Base-by-base conservation (phyloP, 2,797 vertebrate species). In the Leuciscus waleckii region DNA sequence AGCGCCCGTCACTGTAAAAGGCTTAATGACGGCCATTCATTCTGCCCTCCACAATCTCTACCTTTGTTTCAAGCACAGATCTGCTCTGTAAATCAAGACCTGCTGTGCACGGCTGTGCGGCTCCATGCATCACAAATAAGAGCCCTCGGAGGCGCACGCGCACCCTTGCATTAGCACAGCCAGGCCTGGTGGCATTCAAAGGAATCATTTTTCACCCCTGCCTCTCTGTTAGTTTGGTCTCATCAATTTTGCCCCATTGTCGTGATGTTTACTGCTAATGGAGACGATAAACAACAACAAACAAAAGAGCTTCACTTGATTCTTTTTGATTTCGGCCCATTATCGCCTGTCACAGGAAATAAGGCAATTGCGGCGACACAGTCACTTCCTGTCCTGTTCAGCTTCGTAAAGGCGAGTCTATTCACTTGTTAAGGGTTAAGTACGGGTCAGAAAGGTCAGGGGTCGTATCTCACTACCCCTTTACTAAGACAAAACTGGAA, bases 1-100 rank as follows among this genome's bases (percentile, higher is more conserved):
- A 87, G 91, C 83, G 86, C 91, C 81, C 82, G 91, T 92, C 93
- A 92, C 92, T 92, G 94, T 94, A 93, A 94, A 93, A 91, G 90
- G 35, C 88, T 87, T 94, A 94, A 94, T 92, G 92, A 90, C 89
- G 73, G 88, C 90, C 88, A 91, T 93, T 92, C 93, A 92, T 90
- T 82, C 87, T 86, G 82, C 81, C 65, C 76, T 84, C 85, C 76
- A 69, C 68, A 68, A 67, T 61, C 83, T 69, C 61, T 84, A 84
- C 86, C 84, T 85, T 88, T 87, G 90, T 88, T 86, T 90, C 74
- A 79, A 79, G 73, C 79, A 81, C 83, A 79, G 79, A 83, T 74
- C 56, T n/a, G 82, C 65, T 79, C 75, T 85, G 88, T 92, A 93
- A 93, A 93, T 92, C 91, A 91, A 81, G 61, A 73, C 84, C 86